Evolutionary conservation across 2,113 vertebrate species (phyloP).

Genomic region (Myotis brandtii): DNA sequence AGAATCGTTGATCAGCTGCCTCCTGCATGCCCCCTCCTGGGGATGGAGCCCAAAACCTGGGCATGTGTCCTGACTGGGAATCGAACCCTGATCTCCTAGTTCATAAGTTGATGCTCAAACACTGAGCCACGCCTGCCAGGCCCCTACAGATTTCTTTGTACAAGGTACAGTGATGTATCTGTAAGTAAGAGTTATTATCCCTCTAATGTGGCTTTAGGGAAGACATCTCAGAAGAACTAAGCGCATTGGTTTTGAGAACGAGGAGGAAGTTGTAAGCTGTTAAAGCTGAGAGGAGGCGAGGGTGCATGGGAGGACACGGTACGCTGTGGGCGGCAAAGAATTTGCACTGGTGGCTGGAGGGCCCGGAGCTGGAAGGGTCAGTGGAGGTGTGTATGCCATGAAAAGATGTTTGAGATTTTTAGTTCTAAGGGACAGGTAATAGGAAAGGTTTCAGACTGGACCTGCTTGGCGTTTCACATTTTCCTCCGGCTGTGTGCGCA

Average conservation of each 20-base stretch:
- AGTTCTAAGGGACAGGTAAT: too few species aligned
- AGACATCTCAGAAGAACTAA: neutral
- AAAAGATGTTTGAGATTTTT: neutral
- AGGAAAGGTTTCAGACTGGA: neutral
- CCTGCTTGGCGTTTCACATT: neutral
- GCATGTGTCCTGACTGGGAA: too few species aligned
- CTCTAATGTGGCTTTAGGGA: neutral
- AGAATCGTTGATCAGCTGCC: too few species aligned
- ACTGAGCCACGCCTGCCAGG: too few species aligned
- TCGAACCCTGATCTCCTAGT: too few species aligned
- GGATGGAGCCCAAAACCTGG: too few species aligned
- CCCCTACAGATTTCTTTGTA: neutral
- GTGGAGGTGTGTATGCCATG: neutral
- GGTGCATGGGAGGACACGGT: neutral
- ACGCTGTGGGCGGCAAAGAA: accelerated
- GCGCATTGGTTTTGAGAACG: neutral
- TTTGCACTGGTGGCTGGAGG: neutral
- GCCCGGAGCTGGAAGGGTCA: neutral
- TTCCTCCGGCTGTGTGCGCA: neutral
- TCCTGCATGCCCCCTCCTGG: too few species aligned
- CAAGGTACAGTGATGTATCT: neutral
- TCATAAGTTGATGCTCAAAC: too few species aligned
- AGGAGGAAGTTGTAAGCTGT: neutral
- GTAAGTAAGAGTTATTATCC: too few species aligned
- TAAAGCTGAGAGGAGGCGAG: accelerated